phyloP scores from a whole-genome alignment of 2,888 invertebrate genomes.

The Athalia circularis region DNA sequence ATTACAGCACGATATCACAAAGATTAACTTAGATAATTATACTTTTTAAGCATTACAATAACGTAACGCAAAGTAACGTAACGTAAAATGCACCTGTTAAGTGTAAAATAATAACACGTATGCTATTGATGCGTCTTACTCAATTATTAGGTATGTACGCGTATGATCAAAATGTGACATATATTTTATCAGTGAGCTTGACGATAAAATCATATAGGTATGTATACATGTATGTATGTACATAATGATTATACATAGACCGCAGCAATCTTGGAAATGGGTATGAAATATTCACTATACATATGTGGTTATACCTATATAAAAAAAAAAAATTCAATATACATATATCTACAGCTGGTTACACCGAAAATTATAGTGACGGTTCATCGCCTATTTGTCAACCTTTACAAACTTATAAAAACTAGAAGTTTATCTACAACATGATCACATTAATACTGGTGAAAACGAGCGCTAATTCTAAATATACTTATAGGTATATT shows the following conservation, averaged over 20 bases:
- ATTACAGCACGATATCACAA: conserved; percentile 40
- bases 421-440: conserved; percentile 39
- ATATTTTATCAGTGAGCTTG: neutral
- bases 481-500: neutral
- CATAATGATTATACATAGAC: too few relatives aligned
- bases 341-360: too few relatives aligned
- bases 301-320: neutral
- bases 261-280: too few relatives aligned
- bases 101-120: too few relatives aligned
- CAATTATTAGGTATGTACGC: too few relatives aligned
- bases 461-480: conserved; percentile 50
- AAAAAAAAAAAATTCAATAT: neutral
- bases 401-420: conserved; percentile 5
- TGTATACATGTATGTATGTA: neutral
- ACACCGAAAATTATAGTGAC: neutral
- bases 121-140: too few relatives aligned
- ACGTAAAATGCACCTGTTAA: too few relatives aligned
- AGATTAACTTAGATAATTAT: conserved; percentile 16
- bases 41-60: neutral
- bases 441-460: conserved; percentile 64
- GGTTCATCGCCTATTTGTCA: neutral
- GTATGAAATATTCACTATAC: neutral
- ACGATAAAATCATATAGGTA: neutral
- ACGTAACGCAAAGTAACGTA: neutral
- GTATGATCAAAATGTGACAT: neutral